Evolutionary conservation across 2,113 vertebrate species (phyloP).

Genomic region (Excalfactoria chinensis): DNA sequence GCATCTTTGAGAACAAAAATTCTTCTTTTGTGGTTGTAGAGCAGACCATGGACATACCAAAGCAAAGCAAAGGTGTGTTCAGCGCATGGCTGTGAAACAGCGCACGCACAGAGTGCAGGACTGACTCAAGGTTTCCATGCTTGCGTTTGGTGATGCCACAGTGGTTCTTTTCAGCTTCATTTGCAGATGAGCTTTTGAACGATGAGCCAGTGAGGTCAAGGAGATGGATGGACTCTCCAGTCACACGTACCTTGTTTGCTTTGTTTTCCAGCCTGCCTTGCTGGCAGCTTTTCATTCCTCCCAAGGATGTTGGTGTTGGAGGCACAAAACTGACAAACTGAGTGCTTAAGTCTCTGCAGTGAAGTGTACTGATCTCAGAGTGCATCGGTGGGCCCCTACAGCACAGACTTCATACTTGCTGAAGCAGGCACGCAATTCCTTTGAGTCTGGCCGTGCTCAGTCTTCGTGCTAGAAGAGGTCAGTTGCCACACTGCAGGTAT

Average conservation of each 20-base stretch:
- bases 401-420: neutral
- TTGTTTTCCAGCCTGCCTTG: conserved; percentile 53
- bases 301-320: neutral
- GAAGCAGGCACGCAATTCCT: neutral
- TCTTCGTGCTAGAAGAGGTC: neutral
- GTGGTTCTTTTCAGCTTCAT: neutral
- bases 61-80: rapidly evolving
- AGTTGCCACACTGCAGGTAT: neutral
- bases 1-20: neutral
- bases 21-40: neutral
- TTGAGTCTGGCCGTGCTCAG: neutral
- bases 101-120: neutral
- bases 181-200: neutral
- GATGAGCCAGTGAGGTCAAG: neutral
- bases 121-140: neutral
- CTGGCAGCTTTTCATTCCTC: conserved; percentile 14
- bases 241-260: conserved; percentile 13
- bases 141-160: neutral
- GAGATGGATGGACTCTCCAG: neutral
- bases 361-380: neutral
- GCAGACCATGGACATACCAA: neutral
- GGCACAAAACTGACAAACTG: neutral
- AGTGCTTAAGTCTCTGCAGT: neutral
- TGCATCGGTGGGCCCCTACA: neutral
- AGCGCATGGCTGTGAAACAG: rapidly evolving